These are phyloP conservation scores for Mactra quadrangularis DNA, from an alignment of 1,140 invertebrate species.

Conservation along the genomic window DNA sequence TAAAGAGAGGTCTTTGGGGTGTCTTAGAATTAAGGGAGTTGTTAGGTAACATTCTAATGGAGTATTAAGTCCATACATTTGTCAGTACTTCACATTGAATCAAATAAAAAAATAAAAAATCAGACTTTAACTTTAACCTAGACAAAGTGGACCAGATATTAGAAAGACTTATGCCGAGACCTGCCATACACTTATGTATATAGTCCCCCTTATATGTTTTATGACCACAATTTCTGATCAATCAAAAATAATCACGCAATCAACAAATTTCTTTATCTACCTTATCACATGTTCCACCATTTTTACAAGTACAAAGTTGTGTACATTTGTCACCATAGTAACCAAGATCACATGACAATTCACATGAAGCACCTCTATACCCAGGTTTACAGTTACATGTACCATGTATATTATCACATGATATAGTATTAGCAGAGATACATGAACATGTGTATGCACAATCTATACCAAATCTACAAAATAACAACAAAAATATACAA, in stretches of 20 bases:
- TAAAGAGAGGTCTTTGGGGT: too few relatives aligned
- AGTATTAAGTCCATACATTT: too few relatives aligned
- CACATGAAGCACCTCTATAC: constrained; percentile 91
- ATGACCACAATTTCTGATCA: too few relatives aligned
- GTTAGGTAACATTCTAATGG: too few relatives aligned
- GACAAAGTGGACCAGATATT: too few relatives aligned
- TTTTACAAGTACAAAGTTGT: constrained; percentile 49
- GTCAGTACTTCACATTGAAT: too few relatives aligned
- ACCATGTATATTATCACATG: constrained; percentile 91
- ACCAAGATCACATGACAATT: constrained; percentile 88
- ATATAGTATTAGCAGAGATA: constrained; percentile 79
- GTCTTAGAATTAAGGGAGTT: too few relatives aligned
- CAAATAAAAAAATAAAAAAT: too few relatives aligned
- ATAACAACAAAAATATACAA: not conserved
- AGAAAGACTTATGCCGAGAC: too few relatives aligned
- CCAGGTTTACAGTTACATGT: constrained; percentile 93
- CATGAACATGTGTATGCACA: constrained; percentile 80
- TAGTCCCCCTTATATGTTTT: too few relatives aligned
- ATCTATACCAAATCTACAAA: constrained; percentile 60
- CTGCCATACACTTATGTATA: too few relatives aligned
- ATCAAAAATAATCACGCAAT: not conserved
- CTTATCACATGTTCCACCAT: constrained; percentile 58
- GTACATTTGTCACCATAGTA: constrained; percentile 84
- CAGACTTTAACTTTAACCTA: too few relatives aligned
- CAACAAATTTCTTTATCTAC: constrained; percentile 12